Evolutionary conservation across 2,888 invertebrate genomes (phyloP), one percentile per base, ranked within the genome.

Genomic region (Netelia melanura): DNA sequence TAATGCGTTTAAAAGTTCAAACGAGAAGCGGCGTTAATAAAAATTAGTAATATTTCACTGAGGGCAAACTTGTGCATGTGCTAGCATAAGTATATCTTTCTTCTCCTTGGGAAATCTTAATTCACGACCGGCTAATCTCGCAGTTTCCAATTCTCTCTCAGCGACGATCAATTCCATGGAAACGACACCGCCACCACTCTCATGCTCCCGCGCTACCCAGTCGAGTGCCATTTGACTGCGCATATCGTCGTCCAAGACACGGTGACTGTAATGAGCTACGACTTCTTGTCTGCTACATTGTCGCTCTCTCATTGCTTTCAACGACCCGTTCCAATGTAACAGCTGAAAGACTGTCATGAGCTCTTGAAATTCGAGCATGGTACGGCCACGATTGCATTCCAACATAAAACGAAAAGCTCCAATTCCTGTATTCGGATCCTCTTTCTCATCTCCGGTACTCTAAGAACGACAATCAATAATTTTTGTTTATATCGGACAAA

Each of bases 281-380:
- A 97, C 97, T 94, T 98, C 98, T 93, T 98, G 98, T 89, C 98
- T 95, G 85, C 98, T 98, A 94, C 98, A 98, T 94, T 98, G 98
- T 64, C 98, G 95, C 94, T 98, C 98, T 67, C 98, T 95, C 98
- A 98, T 98, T 64, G 98, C 98, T 90, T 98, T 97, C 90, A 98
- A 94, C 88, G 98, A 98, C n/a, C 98, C 98, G 94, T 98, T 98
- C 98, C 98, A 98, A 94, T 98, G 98, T 75, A 98, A 95, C 88
- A 98, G 95, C 94, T 98, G 98, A 94, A 98, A 98, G 68, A 98
- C 98, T n/a, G 98, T 98, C 98, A 98, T 98, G 91, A 98, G 94
- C 94, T 98, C 98, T 94, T 98, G 98, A 95, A 98, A 98, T 94
- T 98, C 98, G 87, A 98, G 95, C 98, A 98, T 98, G 75, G 98